Evolutionary conservation across 2,888 invertebrate genomes (phyloP), one percentile per base, ranked within the genome.

Genomic region (Cephus sareptanus): DNA sequence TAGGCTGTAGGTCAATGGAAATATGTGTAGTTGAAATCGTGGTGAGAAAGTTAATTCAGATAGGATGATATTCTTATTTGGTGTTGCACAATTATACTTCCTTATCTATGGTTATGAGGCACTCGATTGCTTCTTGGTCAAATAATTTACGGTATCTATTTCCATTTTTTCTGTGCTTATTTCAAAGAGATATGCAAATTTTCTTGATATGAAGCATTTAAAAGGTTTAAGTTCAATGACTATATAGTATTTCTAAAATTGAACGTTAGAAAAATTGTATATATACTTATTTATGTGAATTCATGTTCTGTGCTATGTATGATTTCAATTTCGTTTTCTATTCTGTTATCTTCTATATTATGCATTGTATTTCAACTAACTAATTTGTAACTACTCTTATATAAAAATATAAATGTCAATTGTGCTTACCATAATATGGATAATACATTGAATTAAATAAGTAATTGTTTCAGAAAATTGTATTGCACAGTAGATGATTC

Each of bases 1-100:
- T 34, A 33, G 79, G 75, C 75, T 73, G 81, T 75, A 78, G 76
- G 79, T 77, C 80, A 79, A 80, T 81, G 78, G 77, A 79, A 81
- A 37, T 68, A 11, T 30, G 78, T 34, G 15, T 56, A 69, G 68
- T 79, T 74, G 31, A 30, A 35, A 33, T 34, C 74, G 75, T 76
- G 31, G 13, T 56, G 23, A 56, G 23, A 56, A 56, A 56, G 23
- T 56, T 56, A 56, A 56, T 56, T 56, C 0, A 56, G 6, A 23
- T 23, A 56, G 40, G 2, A 6, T 56, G 23, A 23, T 23, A 0
- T 23, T 56, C 23, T 23, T 56, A 56, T 23, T 56, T 56, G 40
- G 9, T 9, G 40, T 56, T 56, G 23, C 40, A 56, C 40, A 56
- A 56, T 23, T 56, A 23, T 56, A 56, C 6, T 23, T 56, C 40